Conservation (phyloP, 2,888 invertebrate genomes). For the Amblyjoppa fuscipennis region DNA sequence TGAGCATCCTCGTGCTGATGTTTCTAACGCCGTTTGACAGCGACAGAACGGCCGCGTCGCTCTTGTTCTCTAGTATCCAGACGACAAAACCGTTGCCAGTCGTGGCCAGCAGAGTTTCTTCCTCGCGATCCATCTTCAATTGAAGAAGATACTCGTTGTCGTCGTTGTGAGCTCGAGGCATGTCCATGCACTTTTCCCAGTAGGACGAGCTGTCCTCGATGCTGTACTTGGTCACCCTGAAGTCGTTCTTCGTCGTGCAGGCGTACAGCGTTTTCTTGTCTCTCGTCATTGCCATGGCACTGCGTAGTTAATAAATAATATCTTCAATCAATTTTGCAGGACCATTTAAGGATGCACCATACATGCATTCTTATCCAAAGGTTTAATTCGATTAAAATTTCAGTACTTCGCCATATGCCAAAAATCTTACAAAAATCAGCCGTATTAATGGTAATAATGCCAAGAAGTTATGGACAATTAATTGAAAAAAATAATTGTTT, state of each 20-base stretch:
- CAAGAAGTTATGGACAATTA: too few relatives aligned
- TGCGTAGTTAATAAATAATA: slow-evolving; percentile 72
- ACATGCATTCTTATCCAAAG: slow-evolving; percentile 37
- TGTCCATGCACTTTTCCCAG: slow-evolving; percentile 89
- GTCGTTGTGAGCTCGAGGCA: slow-evolving; percentile 90
- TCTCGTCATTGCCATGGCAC: slow-evolving; percentile 90
- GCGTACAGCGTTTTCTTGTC: slow-evolving; percentile 89
- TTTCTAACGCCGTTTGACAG: slow-evolving; percentile 96
- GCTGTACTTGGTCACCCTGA: slow-evolving; percentile 86
- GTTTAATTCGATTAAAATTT: too few relatives aligned
- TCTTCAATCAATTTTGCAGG: slow-evolving; percentile 73
- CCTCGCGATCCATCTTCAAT: slow-evolving; percentile 93
- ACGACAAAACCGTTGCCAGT: slow-evolving; percentile 94
- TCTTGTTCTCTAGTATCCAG: slow-evolving; percentile 89
- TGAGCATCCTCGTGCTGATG: slow-evolving; percentile 96
- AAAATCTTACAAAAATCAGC: too few relatives aligned
- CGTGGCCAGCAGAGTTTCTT: slow-evolving; percentile 93
- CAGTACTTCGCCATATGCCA: too few relatives aligned
- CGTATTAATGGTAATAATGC: too few relatives aligned
- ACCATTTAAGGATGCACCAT: slow-evolving; percentile 67
- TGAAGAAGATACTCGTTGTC: slow-evolving; percentile 92
- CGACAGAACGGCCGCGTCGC: slow-evolving; percentile 89
- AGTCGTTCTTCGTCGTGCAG: slow-evolving; percentile 89
- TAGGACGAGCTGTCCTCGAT: slow-evolving; percentile 85
- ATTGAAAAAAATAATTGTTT: too few relatives aligned